phyloP scores from a whole-genome alignment of 2,797 vertebrate species.

The Melanotaenia pygmaea region DNA sequence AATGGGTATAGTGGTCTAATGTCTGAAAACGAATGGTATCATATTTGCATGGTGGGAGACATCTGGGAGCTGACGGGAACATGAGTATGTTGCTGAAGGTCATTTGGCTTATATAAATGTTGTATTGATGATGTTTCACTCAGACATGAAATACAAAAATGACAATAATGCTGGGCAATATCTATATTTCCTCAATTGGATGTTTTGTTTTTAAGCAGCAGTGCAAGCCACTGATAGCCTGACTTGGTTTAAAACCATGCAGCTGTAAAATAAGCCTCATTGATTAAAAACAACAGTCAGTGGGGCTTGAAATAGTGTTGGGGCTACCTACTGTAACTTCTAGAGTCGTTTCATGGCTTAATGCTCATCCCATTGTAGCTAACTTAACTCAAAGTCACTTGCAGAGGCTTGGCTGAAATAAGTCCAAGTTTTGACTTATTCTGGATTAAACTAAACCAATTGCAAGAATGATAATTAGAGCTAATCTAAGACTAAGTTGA shows the following conservation, averaged over 20 bases:
- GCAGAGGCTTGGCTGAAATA: too few species aligned
- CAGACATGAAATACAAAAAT: not conserved
- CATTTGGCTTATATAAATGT: not conserved
- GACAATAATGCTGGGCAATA: not conserved
- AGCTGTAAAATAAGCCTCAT: constrained; percentile 13
- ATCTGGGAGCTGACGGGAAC: not conserved
- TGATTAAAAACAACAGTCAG: constrained; percentile 25
- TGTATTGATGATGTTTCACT: not conserved
- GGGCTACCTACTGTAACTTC: constrained; percentile 2
- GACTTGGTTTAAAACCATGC: constrained; percentile 10
- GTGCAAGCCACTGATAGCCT: not conserved
- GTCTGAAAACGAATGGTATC: constrained; percentile 3
- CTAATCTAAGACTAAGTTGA: too few species aligned
- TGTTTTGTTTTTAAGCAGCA: not conserved
- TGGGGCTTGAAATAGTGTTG: constrained; percentile 26
- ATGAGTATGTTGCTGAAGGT: not conserved
- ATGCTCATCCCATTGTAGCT: too few species aligned
- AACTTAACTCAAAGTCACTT: too few species aligned
- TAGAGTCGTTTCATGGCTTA: too few species aligned
- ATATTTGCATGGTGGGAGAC: not conserved
- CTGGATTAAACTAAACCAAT: too few species aligned
- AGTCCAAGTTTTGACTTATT: too few species aligned
- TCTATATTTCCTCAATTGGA: not conserved
- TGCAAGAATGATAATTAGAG: too few species aligned
- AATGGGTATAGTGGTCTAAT: constrained; percentile 1